phyloP scores from a whole-genome alignment of 2,888 invertebrate species.

The Sepiola atlantica region DNA sequence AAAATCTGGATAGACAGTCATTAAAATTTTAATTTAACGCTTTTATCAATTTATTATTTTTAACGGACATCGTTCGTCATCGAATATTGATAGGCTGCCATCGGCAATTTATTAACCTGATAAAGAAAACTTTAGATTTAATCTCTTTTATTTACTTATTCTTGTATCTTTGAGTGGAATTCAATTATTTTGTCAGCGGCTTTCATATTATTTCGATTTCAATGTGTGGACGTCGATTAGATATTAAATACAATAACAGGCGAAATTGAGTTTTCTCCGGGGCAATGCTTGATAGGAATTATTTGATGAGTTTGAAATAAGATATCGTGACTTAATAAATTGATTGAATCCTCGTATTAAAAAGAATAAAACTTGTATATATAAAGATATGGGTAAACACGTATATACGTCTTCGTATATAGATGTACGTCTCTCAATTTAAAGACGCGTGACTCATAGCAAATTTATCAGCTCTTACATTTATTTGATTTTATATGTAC shows the following conservation, averaged over 20 bases:
- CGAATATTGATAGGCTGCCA: background rate
- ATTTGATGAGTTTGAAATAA: constrained; percentile 21
- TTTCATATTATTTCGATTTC: constrained; percentile 11
- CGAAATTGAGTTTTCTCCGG: constrained; percentile 20
- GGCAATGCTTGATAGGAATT: constrained; percentile 9
- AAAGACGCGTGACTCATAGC: background rate
- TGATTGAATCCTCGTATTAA: background rate
- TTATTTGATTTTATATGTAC: background rate
- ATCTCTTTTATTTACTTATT: background rate
- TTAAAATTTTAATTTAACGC: no score
- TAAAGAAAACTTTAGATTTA: background rate
- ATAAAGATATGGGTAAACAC: background rate
- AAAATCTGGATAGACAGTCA: no score
- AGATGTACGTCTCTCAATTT: background rate
- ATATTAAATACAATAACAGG: background rate
- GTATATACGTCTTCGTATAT: background rate
- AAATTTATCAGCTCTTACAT: background rate
- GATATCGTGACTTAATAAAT: constrained; percentile 32
- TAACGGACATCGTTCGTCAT: background rate
- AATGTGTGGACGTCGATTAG: background rate
- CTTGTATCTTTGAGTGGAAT: background rate
- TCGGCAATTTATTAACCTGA: background rate
- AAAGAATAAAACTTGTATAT: background rate
- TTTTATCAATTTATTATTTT: background rate
- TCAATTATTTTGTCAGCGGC: background rate